Evolutionary conservation across 2,888 invertebrate species (phyloP), one percentile per base, ranked within the genome.

Genomic region (Steromphala cineraria): DNA sequence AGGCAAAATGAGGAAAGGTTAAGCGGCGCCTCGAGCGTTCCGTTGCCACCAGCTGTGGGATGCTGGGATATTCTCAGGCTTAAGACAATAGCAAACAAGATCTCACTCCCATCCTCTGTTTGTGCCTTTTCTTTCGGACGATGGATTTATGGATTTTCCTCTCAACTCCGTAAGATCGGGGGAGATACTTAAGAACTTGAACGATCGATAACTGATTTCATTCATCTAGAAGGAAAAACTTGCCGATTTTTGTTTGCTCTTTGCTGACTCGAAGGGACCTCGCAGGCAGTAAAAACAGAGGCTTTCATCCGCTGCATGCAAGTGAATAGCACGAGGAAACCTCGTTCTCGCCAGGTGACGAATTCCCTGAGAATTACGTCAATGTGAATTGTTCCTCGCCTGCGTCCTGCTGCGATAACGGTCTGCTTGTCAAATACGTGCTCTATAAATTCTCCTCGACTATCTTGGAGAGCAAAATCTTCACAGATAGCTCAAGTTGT

Each of bases 71-170:
- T 62, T 83, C 83, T 75, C 83, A 83, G 62, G 81, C 46, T 74
- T 83, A 77, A 83, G 80, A 83, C 83, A 83, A 83, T 81, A 78
- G 67, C 78, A 80, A 81, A 79, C 79, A 76, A 79, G 55, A 53
- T 81, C 67, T 62, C 77, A 31, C 40, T 19, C 52, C 71, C 78
- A 36, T 81, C 75, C 67, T 52, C 53, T 67, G 77, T 83, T 78
- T 81, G 81, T 74, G 79, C 78, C 81, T 79, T 83, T 81, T 83
- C 83, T 75, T 81, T 78, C 55, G 62, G 40, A 46, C 79, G 67
- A 79, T 83, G 76, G 83, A 83, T 83, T 83, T 81, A 83, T 83
- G 71, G 83, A 81, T 83, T 83, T 83, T 79, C 53, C 75, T 78
- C 80, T 81, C 74, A 67, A 55, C 31, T 46, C 46, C 71, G 75